Percentiles rank a stretch among this genome's conserved stretches.
Conservation (phyloP, 23 tunicate genomes). For the Trididemnum clinides region DNA sequence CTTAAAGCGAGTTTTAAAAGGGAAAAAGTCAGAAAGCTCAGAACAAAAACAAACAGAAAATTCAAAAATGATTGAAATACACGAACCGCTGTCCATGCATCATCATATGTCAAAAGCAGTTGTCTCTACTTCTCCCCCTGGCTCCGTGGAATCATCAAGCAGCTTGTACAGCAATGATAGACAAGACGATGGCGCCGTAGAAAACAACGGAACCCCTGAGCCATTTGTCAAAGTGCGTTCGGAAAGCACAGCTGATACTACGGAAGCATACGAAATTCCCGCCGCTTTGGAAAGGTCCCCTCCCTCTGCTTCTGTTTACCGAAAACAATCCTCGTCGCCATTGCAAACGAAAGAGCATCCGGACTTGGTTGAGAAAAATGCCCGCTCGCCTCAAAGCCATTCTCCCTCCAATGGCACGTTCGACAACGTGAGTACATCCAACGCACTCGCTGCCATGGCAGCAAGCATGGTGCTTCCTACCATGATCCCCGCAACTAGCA, state of each 20-base stretch:
- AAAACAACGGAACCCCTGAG: slow-evolving; percentile 25
- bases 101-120: slow-evolving; percentile 38
- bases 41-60: not conserved
- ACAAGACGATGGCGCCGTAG: slow-evolving; percentile 25
- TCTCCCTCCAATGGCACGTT: not conserved
- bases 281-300: not conserved
- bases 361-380: not conserved
- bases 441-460: slow-evolving; percentile 57
- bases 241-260: slow-evolving; percentile 6
- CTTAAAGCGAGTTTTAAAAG: slow-evolving; percentile 68
- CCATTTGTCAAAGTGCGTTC: slow-evolving; percentile 58
- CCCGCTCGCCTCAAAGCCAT: not conserved
- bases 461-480: slow-evolving; percentile 74
- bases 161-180: slow-evolving; percentile 65
- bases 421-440: not conserved
- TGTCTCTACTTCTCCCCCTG: slow-evolving; percentile 36
- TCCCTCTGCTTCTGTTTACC: slow-evolving; percentile 24
- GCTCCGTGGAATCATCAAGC: slow-evolving; percentile 53
- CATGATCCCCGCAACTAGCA: slow-evolving; percentile 42
- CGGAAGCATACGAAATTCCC: not conserved
- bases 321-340: not conserved
- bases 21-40: slow-evolving; percentile 4
- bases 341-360: not conserved
- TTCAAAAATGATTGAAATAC: slow-evolving; percentile 58
- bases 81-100: slow-evolving; percentile 63